Evolutionary conservation across 30 jellyfish, hydroid and myxozoan genomes (phyloP).

Genomic region (Turritopsis dohrnii): DNA sequence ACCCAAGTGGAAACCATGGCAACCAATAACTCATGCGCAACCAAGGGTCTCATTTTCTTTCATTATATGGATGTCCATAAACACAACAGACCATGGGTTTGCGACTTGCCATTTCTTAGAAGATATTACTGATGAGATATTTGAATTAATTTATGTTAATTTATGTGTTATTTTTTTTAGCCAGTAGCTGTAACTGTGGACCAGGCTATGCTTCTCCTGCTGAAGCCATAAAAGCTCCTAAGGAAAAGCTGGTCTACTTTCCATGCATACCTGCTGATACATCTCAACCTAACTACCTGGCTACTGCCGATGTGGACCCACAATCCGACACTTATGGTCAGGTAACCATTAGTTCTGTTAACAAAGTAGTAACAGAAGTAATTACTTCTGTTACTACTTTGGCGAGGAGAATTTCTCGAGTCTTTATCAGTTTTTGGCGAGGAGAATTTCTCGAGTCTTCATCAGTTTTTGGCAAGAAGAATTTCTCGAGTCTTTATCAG

Average conservation of each 20-base stretch:
- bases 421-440: no score
- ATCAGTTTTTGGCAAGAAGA: no score
- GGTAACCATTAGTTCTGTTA: conserved; percentile 23
- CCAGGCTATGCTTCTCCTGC: conserved; percentile 87
- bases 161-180: neutral
- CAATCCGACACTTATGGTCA: conserved; percentile 50
- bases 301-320: conserved; percentile 84
- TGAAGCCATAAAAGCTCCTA: conserved; percentile 75
- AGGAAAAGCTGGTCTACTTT: conserved; percentile 64
- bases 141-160: no score
- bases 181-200: conserved; percentile 31
- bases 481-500: no score
- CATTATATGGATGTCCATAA: no score
- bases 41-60: no score
- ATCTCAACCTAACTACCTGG: conserved; percentile 52
- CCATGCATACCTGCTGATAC: conserved; percentile 64
- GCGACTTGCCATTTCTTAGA: neutral
- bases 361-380: neutral
- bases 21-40: no score
- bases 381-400: neutral
- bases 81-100: neutral
- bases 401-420: no score
- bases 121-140: neutral
- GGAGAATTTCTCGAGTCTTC: no score
- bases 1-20: no score